These are phyloP conservation scores for Macrotrachela quadricornifera DNA, from an alignment of 1,140 invertebrate genomes.

Conservation along the genomic window DNA sequence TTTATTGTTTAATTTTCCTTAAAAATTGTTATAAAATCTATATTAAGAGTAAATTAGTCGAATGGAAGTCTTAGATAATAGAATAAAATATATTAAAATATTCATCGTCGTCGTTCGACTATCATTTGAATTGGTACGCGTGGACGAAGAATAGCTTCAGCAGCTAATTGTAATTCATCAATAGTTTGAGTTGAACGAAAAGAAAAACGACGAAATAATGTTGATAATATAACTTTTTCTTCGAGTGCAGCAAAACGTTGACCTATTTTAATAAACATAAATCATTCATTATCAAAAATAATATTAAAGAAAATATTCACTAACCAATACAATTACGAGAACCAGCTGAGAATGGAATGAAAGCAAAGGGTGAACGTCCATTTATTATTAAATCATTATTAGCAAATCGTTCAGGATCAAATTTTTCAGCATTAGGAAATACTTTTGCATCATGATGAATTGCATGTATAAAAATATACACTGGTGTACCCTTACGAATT, in stretches of 20 bases:
- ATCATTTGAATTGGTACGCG: too few species aligned
- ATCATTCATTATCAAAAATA: too few species aligned
- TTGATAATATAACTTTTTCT: conserved; percentile 58
- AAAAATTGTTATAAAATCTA: too few species aligned
- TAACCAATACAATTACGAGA: conserved; percentile 48
- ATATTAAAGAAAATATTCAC: too few species aligned
- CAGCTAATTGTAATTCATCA: conserved; percentile 22
- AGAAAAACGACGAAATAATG: conserved; percentile 54
- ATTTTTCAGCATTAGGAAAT: conserved; percentile 55
- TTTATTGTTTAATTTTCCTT: too few species aligned
- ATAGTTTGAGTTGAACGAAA: conserved; percentile 26
- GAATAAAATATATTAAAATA: too few species aligned
- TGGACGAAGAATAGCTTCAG: conserved; percentile 28
- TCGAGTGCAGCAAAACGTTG: conserved; percentile 69
- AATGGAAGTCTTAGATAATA: too few species aligned
- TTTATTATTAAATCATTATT: conserved; percentile 43
- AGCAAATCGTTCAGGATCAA: conserved; percentile 73
- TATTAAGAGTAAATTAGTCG: too few species aligned
- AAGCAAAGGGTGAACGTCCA: conserved; percentile 56
- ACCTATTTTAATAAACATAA: conserved; percentile 34
- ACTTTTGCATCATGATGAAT: conserved; percentile 49
- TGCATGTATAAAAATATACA: conserved; percentile 41
- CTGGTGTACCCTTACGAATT: conserved; percentile 43
- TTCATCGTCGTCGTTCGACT: too few species aligned
- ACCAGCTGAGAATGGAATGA: conserved; percentile 66